A percentile compares a stretch with the other conserved stretches of the same genome.
Evolutionary conservation across 1,140 invertebrate genomes (phyloP).

Genomic region (roundworm (Caenorhabditis elegans)): WBcel235 BX284606.5:5431001-5431500

Average conservation of each 20-base stretch:
- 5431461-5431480: slow-evolving; percentile 74
- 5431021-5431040: slow-evolving; percentile 67
- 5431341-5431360: slow-evolving; percentile 82
- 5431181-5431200: slow-evolving; percentile 56
- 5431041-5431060: slow-evolving; percentile 53
- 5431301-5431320: slow-evolving; percentile 87
- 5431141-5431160: slow-evolving; percentile 49
- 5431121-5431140: slow-evolving; percentile 35
- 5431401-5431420: slow-evolving; percentile 83
- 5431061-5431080: slow-evolving; percentile 54
- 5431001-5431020: slow-evolving; percentile 70
- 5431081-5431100: slow-evolving; percentile 56
- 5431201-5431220: slow-evolving; percentile 62
- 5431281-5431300: slow-evolving; percentile 77
- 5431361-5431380: slow-evolving; percentile 82
- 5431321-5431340: slow-evolving; percentile 78
- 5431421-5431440: slow-evolving; percentile 89
- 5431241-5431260: slow-evolving; percentile 91
- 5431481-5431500: slow-evolving; percentile 72
- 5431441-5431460: slow-evolving; percentile 78
- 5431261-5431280: slow-evolving; percentile 79
- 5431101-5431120: slow-evolving; percentile 69
- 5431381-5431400: slow-evolving; percentile 81
- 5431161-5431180: slow-evolving; percentile 54
- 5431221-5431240: slow-evolving; percentile 86